phyloP scores from a whole-genome alignment of 2,797 vertebrate species.

The Furcifer pardalis region DNA sequence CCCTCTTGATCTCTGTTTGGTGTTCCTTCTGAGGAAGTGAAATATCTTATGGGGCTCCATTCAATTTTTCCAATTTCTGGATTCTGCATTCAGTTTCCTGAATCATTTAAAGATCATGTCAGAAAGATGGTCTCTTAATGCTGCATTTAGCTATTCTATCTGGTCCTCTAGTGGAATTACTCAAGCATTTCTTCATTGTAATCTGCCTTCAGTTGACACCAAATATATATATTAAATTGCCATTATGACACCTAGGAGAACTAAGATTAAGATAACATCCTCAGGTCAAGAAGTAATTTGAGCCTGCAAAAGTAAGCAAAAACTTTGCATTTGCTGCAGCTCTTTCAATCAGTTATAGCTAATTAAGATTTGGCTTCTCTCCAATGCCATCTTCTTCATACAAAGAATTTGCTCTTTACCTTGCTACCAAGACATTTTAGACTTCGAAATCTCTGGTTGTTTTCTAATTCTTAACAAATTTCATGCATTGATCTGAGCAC shows the following conservation, averaged over 20 bases:
- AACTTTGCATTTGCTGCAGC: background rate
- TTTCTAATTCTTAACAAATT: background rate
- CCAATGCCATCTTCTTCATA: constrained; percentile 4
- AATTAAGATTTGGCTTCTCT: constrained; percentile 18
- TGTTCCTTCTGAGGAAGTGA: constrained; percentile 32
- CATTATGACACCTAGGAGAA: constrained; percentile 3
- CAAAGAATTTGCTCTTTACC: background rate
- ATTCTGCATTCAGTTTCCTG: background rate
- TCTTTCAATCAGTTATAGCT: constrained; percentile 15
- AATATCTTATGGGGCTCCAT: constrained; percentile 2
- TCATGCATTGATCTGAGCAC: background rate
- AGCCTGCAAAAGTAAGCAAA: background rate
- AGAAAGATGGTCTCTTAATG: background rate
- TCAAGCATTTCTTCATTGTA: background rate
- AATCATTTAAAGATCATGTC: background rate
- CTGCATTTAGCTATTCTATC: background rate
- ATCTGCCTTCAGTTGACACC: background rate
- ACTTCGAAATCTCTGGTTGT: background rate
- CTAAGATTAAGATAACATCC: constrained; percentile 2
- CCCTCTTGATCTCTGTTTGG: constrained; percentile 39
- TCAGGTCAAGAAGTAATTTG: constrained; percentile 18
- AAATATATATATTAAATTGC: constrained; percentile 10
- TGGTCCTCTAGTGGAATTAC: constrained; percentile 6
- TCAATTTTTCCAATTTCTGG: background rate
- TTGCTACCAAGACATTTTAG: constrained; percentile 3